Conservation (phyloP, 2,797 vertebrate species). For the Enteromius trimaculatus region DNA sequence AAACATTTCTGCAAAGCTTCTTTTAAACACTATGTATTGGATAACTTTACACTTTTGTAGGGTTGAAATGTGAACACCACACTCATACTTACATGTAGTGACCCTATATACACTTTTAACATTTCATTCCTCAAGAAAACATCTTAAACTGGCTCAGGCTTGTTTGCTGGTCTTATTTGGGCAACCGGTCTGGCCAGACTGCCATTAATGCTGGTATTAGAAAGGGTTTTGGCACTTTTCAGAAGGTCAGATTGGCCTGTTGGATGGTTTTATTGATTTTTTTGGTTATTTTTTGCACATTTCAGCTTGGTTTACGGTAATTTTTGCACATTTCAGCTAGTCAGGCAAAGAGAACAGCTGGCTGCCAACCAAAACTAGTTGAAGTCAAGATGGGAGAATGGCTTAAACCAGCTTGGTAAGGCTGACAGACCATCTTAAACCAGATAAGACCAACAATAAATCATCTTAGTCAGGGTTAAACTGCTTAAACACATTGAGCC, state of each 20-base stretch:
- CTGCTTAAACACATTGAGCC: neutral
- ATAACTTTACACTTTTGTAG: neutral
- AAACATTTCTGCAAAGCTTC: neutral
- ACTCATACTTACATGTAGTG: neutral
- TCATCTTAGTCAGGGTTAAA: neutral
- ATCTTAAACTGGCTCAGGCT: neutral
- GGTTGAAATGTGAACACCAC: neutral
- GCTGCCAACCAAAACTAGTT: neutral
- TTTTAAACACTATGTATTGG: neutral
- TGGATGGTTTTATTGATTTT: neutral
- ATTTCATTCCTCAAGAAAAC: neutral
- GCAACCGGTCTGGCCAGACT: neutral
- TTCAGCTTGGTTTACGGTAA: neutral
- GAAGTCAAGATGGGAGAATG: neutral
- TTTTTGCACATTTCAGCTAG: neutral
- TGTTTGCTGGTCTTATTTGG: neutral
- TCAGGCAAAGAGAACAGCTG: neutral
- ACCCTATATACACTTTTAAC: neutral
- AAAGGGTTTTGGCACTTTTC: neutral
- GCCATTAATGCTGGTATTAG: neutral
- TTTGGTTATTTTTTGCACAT: neutral
- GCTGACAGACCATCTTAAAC: neutral
- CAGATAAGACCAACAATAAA: neutral
- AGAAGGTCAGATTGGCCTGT: neutral
- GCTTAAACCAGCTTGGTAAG: neutral